Evolutionary conservation across 2,888 invertebrate species (phyloP).

Genomic region (Drosophila picticornis): DNA sequence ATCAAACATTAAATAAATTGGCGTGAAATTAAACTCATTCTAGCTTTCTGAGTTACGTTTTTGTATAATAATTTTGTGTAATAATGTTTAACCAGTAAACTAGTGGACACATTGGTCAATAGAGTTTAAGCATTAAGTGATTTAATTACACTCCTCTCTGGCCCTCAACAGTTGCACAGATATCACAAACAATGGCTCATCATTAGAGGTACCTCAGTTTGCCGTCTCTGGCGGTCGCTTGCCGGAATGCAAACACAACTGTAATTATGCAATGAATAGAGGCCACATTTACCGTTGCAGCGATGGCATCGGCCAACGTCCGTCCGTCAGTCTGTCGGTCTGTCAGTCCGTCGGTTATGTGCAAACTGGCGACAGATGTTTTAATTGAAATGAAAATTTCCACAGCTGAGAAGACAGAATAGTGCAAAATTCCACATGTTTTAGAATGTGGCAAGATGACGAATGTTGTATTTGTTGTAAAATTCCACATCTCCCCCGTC

Average conservation of each 20-base stretch:
- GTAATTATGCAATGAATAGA: conserved; percentile 77
- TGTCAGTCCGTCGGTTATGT: conserved; percentile 21
- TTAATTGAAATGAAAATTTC: conserved; percentile 73
- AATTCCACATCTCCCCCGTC: neutral
- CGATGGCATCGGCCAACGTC: neutral
- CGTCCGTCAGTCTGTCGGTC: conserved; percentile 5
- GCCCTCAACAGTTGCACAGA: neutral
- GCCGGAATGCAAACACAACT: conserved; percentile 71
- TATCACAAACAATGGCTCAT: conserved; percentile 65
- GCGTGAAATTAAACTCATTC: neutral
- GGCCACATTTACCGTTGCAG: conserved; percentile 68
- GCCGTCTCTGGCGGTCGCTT: conserved; percentile 39
- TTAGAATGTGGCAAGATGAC: conserved; percentile 33
- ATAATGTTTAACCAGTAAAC: neutral
- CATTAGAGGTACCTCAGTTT: conserved; percentile 44
- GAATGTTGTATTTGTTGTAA: conserved; percentile 30
- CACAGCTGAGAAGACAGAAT: conserved; percentile 40
- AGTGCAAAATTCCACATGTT: neutral
- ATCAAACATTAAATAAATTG: neutral
- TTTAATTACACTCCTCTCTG: conserved; percentile 21
- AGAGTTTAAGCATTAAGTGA: conserved; percentile 4
- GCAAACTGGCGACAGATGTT: conserved; percentile 61
- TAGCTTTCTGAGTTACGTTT: neutral
- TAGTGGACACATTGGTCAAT: neutral
- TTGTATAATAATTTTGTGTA: neutral